Base-by-base conservation (phyloP, 1,140 invertebrate genomes). In the Euura lappo region DNA sequence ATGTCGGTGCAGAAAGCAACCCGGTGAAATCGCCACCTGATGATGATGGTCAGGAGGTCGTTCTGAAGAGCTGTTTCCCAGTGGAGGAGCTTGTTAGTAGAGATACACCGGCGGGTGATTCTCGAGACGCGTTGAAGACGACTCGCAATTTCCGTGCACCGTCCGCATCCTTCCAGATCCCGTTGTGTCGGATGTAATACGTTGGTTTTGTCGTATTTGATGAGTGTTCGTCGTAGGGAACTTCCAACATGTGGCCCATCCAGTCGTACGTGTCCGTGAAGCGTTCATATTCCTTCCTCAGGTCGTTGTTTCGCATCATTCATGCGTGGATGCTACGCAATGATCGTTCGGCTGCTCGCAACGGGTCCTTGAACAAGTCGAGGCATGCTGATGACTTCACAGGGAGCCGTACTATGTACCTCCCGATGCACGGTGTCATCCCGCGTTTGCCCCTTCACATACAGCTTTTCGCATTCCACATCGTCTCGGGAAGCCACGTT, bases 111-210 rank as follows among this genome's bases (percentile, higher is more conserved):
- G 69, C 45, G 0, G 69, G 43, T 4, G 72, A 70, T 6, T 60
- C 42, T 70, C 64, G 4, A 7, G 72, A 74, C 2, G 69, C 68
- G 45, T 74, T 74, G 72, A 70, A 74, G 6, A 70, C 72, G 4
- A 74, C 72, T 13, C 45, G 43, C 44, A 74, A 13, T 46, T 74
- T 70, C 11, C 10, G 70, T 65, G 4, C 69, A 11, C 2, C 44
- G n/a, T 44, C 47, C 11, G 47, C 11, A 11, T 1, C 11, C 47
- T 70, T 68, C 72, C 72, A 70, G n/a, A 74, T 70, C 3, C 60
- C 47, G 28, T 74, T 68, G 67, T 51, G 47, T 6, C 6, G 47
- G 11, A 51, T 51, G 47, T 51, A 51, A 11, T 11, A 51, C 6
- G 11, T 51, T 7, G 47, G 6, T 11, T 11, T 51, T 7, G 47